Evolutionary conservation across 2,888 invertebrate genomes (phyloP), one percentile per base, ranked within the genome.

Genomic region (Axea sp.): DNA sequence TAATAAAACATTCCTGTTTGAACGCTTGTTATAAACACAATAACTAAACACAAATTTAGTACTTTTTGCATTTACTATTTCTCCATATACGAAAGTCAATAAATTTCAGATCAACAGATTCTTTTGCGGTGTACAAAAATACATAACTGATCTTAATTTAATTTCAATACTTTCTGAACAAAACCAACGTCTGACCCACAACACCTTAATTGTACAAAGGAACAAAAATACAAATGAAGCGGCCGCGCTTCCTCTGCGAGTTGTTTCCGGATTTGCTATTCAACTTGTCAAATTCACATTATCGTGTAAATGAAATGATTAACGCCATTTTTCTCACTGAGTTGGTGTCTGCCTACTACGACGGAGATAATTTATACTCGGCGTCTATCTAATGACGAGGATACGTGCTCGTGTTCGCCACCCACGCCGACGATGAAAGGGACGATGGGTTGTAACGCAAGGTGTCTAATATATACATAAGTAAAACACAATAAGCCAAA

Each of bases 331-430:
- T 55, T 55, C 22, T 24, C 30, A 6, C n/a, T 8, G 39, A 49
- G 9, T 15, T 5, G 14, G n/a, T 28, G 30, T 49, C 35, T 55
- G 35, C 55, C 30, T 55, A 41, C 55, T 28, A 26, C 15, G 19
- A 0, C 30, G 5, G 22, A 39, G 45, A 57, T 71, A 68, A 75
- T 75, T 68, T 68, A 72, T 72, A 65, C 62, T 64, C 47, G 30
- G 31, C 45, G 31, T 28, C 28, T 35, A 55, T 49, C 43, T 49
- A 47, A 51, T 47, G 57, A 64, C 39, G 51, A 64, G 53, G 55
- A 59, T 57, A 47, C 45, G 51, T 69, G 59, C 19, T 31, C 47
- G 51, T 45, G 57, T 31, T 73, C 37, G 68, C 75, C 75, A 75
- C 75, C 72, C 75, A 72, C 68, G 64, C 53, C 31, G 68, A 37